Conservation (phyloP, 2,888 invertebrate genomes). For the Cerastis leucographa region DNA sequence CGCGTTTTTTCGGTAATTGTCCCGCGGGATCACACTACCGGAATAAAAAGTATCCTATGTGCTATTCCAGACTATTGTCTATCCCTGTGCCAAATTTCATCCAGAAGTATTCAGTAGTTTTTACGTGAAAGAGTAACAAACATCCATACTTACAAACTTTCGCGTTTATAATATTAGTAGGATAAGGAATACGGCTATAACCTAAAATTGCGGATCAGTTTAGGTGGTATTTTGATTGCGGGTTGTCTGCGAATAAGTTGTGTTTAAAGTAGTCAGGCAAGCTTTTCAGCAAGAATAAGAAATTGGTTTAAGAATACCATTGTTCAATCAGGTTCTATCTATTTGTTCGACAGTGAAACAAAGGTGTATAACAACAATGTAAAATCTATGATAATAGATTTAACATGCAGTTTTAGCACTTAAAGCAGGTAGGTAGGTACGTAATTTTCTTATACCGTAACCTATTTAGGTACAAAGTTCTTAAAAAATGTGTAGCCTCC, state of each 20-base stretch:
- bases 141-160: too few species aligned
- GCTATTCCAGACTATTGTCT: too few species aligned
- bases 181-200: neutral
- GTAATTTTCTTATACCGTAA: constrained; percentile 19
- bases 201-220: neutral
- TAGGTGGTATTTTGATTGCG: neutral
- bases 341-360: neutral
- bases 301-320: neutral
- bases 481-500: constrained; percentile 32
- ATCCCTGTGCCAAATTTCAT: too few species aligned
- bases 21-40: too few species aligned
- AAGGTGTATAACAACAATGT: neutral
- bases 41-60: too few species aligned
- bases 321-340: neutral
- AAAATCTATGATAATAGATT: neutral
- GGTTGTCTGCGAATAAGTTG: neutral
- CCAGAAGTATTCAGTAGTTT: too few species aligned
- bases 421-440: neutral
- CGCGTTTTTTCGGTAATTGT: too few species aligned
- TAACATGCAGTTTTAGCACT: neutral
- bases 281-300: neutral
- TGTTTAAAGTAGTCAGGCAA: too few species aligned
- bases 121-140: too few species aligned
- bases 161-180: neutral
- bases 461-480: constrained; percentile 19